Conservation (phyloP, 2,113 vertebrate species). For the Nicator chloris region DNA sequence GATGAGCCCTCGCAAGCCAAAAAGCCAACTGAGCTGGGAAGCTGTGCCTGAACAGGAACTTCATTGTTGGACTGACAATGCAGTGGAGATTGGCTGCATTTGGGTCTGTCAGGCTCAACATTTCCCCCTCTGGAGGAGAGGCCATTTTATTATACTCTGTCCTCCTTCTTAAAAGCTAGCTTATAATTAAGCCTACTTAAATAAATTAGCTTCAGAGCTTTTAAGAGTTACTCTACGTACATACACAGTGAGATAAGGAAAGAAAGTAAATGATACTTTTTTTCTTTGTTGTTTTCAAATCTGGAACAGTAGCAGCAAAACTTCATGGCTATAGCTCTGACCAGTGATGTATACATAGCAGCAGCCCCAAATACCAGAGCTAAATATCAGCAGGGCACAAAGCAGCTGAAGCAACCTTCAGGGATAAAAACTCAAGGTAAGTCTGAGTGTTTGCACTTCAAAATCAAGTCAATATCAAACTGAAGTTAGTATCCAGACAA, state of each 20-base stretch:
- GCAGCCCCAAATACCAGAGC: neutral
- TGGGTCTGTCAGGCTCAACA: neutral
- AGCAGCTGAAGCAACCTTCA: neutral
- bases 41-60: neutral
- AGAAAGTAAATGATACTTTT: neutral
- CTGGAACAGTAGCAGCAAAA: neutral
- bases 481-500: neutral
- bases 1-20: neutral
- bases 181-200: neutral
- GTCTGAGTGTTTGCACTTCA: neutral
- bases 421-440: neutral
- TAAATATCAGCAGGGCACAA: neutral
- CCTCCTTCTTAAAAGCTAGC: neutral
- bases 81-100: neutral
- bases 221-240: neutral
- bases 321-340: too few species aligned
- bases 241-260: neutral
- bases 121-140: neutral
- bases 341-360: accelerated
- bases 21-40: neutral
- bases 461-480: neutral
- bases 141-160: neutral
- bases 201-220: neutral
- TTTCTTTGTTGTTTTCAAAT: neutral
- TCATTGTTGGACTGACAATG: neutral